Evolutionary conservation across 2,797 vertebrate genomes (phyloP).

Genomic region (Pogoniulus pusillus): DNA sequence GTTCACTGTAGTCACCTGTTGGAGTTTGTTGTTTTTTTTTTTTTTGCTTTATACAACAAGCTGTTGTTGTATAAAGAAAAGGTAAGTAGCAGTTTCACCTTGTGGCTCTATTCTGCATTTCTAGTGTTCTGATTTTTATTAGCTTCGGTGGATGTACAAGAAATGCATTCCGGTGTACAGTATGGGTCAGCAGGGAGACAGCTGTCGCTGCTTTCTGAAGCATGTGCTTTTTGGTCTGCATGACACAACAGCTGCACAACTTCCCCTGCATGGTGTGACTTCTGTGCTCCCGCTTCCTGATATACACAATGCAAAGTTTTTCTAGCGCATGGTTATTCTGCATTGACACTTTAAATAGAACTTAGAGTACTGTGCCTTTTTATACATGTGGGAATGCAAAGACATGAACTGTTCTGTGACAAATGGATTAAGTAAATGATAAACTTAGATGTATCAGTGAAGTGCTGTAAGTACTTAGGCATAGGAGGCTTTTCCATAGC

Average conservation of each 20-base stretch:
- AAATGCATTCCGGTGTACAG: background rate
- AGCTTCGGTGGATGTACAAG: background rate
- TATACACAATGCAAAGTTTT: background rate
- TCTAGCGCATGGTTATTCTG: background rate
- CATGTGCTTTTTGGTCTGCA: background rate
- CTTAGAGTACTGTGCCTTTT: background rate
- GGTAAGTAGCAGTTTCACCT: background rate
- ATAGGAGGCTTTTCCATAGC: background rate
- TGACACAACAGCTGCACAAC: background rate
- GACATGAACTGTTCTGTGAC: background rate
- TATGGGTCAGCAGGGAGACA: accelerated
- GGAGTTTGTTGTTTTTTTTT: too few relatives aligned
- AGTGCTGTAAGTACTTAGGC: background rate
- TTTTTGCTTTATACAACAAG: too few relatives aligned
- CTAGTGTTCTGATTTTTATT: background rate
- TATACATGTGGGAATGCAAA: background rate
- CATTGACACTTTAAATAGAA: background rate
- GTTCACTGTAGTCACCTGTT: background rate
- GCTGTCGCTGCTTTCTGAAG: background rate
- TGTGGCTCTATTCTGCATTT: background rate
- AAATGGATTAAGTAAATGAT: background rate
- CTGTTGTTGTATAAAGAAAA: background rate
- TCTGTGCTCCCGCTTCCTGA: background rate
- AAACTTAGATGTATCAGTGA: background rate
- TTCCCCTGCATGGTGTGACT: accelerated